These are phyloP conservation scores for Pangasius larnaudii DNA, from an alignment of 2,797 vertebrate genomes.

Conservation along the genomic window DNA sequence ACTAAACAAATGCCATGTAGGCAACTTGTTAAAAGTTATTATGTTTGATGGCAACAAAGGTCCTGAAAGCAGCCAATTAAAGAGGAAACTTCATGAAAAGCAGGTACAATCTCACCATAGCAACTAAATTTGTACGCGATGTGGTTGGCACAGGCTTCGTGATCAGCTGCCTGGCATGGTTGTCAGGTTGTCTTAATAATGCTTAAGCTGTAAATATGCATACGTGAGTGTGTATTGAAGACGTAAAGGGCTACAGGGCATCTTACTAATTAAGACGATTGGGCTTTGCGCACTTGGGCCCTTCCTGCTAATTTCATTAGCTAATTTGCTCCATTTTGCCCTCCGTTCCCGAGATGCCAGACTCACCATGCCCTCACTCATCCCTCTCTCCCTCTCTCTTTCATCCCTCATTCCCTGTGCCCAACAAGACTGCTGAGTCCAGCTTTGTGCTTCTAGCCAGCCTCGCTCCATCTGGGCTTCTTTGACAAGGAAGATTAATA, in stretches of 20 bases:
- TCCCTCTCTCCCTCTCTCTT: constrained; percentile 56
- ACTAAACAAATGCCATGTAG: neutral
- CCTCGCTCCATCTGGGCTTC: constrained; percentile 95
- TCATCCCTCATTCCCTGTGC: constrained; percentile 64
- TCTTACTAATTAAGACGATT: constrained; percentile 80
- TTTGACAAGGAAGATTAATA: constrained; percentile 99
- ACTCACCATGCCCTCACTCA: constrained; percentile 56
- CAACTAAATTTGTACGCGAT: neutral
- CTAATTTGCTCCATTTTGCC: constrained; percentile 74
- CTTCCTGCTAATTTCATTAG: constrained; percentile 79
- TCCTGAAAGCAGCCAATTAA: neutral
- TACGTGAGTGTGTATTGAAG: constrained; percentile 38
- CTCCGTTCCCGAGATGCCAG: constrained; percentile 33
- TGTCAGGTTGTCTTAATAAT: neutral
- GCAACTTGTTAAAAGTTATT: neutral
- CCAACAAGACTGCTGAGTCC: constrained; percentile 91
- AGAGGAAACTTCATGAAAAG: neutral
- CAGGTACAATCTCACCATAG: neutral
- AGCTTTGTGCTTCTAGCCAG: constrained; percentile 93
- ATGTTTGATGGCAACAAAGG: neutral
- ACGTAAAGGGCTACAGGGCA: constrained; percentile 67
- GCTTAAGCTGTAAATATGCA: constrained; percentile 11
- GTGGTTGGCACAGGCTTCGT: constrained; percentile 17
- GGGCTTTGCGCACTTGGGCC: constrained; percentile 74
- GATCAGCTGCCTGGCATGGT: constrained; percentile 43